These are phyloP conservation scores for Stegophylla sp. DNA, from an alignment of 2,888 invertebrate genomes.

Conservation along the genomic window DNA sequence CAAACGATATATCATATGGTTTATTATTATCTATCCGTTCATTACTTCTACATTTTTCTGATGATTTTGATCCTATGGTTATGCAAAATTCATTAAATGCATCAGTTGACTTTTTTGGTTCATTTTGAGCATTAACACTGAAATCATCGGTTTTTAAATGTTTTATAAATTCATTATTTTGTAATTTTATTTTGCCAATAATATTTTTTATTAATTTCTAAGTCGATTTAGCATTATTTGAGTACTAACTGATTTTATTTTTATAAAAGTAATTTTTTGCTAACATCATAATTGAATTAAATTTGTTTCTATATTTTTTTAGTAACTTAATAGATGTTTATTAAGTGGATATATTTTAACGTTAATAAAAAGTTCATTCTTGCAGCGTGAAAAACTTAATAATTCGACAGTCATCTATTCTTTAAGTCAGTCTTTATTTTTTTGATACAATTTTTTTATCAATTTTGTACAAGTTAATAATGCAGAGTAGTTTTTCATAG, in stretches of 20 bases:
- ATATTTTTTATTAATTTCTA: no score
- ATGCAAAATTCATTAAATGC: not conserved
- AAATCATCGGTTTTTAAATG: slow-evolving; percentile 5
- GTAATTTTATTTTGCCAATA: not conserved
- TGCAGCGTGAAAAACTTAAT: no score
- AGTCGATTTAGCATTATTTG: not conserved
- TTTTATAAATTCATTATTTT: not conserved
- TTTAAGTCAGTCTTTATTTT: no score
- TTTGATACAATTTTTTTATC: no score
- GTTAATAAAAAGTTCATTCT: not conserved
- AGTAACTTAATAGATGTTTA: not conserved
- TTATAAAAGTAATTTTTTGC: slow-evolving; percentile 13
- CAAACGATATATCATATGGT: not conserved
- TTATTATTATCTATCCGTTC: not conserved
- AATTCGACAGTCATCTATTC: no score
- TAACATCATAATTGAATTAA: not conserved
- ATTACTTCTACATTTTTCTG: not conserved
- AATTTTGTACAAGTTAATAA: no score
- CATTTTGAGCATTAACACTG: not conserved
- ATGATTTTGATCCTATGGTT: not conserved
- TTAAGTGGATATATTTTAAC: not conserved
- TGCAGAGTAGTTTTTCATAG: no score
- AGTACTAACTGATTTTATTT: not conserved
- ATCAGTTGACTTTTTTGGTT: not conserved
- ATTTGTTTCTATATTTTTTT: slow-evolving; percentile 19